Percentiles rank a stretch among this genome's conserved stretches.
phyloP scores from a whole-genome alignment of 2,113 vertebrate genomes.

The Clarias gariepinus region DNA sequence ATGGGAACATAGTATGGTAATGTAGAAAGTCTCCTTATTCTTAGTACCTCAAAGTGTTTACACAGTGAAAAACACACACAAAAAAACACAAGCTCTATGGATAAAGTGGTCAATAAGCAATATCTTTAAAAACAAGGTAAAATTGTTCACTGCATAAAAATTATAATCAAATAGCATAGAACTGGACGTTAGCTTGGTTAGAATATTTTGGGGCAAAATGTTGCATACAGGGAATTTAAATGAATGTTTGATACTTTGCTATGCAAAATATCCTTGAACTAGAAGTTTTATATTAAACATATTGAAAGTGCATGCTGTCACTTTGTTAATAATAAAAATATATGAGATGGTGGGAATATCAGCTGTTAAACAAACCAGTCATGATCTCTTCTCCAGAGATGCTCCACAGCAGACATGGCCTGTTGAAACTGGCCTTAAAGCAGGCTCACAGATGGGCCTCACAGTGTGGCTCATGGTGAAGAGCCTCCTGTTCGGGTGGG shows the following conservation, averaged over 20 bases:
- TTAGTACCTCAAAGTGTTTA: too few relatives aligned
- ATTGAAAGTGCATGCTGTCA: not conserved
- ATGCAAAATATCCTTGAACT: not conserved
- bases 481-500: slow-evolving; percentile 63
- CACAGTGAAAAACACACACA: too few relatives aligned
- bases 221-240: too few relatives aligned
- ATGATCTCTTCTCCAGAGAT: not conserved
- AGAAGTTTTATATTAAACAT: not conserved
- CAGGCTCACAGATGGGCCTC: slow-evolving; percentile 42
- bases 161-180: too few relatives aligned
- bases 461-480: slow-evolving; percentile 18
- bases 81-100: too few relatives aligned
- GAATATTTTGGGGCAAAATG: too few relatives aligned
- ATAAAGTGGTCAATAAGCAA: not conserved
- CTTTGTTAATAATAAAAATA: not conserved
- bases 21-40: not conserved
- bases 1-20: too few relatives aligned
- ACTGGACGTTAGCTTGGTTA: too few relatives aligned
- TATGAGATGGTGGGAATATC: not conserved
- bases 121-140: not conserved
- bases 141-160: too few relatives aligned
- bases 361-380: slow-evolving; percentile 22
- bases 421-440: slow-evolving; percentile 1
- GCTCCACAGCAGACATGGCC: not conserved
- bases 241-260: not conserved